Conservation (phyloP, 2,113 vertebrate genomes). For the Crotalus viridis region DNA sequence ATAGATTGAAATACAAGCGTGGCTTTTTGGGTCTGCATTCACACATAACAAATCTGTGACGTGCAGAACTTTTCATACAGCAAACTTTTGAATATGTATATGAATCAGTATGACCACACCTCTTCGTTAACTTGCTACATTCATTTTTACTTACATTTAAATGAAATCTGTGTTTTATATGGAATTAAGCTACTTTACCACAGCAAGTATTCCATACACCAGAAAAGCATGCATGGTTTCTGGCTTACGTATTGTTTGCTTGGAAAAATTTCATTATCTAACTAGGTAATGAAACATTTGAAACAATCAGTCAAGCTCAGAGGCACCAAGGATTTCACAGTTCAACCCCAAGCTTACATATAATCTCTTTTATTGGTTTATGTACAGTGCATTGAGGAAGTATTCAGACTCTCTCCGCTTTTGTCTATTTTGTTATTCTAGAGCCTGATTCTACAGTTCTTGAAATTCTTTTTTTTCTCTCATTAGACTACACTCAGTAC, state of each 20-base stretch:
- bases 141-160: background rate
- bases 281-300: background rate
- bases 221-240: slow-evolving; percentile 10
- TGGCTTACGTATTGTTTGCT: background rate
- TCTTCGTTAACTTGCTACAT: background rate
- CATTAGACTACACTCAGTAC: too few species aligned
- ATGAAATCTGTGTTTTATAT: background rate
- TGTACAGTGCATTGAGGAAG: too few species aligned
- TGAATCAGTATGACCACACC: background rate
- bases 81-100: background rate
- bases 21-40: background rate
- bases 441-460: too few species aligned
- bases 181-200: background rate
- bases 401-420: too few species aligned
- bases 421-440: too few species aligned
- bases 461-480: too few species aligned
- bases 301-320: background rate
- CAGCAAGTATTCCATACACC: slow-evolving; percentile 9
- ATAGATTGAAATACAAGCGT: background rate
- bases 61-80: background rate
- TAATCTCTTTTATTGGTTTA: background rate
- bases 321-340: background rate
- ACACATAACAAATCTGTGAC: slow-evolving; percentile 14
- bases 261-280: background rate
- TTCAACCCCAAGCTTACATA: background rate